Evolutionary conservation across 2,113 vertebrate genomes (phyloP), one percentile per base, ranked within the genome.

Genomic region (Felis catus): DNA sequence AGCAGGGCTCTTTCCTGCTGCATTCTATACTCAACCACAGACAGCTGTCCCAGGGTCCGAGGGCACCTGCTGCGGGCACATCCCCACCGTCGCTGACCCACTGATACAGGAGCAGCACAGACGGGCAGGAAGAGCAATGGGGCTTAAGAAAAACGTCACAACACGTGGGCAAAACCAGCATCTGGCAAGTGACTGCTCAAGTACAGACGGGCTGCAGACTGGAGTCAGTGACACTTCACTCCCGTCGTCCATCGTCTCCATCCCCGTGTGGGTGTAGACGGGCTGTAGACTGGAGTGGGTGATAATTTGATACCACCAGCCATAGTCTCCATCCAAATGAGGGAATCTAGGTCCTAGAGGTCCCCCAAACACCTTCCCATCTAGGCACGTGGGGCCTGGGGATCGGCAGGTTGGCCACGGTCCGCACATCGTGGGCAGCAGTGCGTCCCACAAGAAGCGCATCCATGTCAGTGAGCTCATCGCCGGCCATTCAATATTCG

Each of bases 151-250:
- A 86, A 80, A 33, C 1, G 3, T 36, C 36, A 48, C 18, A 31
- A 25, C 15, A 36, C 0, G 8, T 5, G 12, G 39, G 51, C 19
- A 33, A 83, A 51, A 45, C 21, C 74, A 36, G 2, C 39, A 14
- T 53, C 61, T 33, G 63, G 15, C 29, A n/a, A 15, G 31, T 39
- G 9, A 39, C 2, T 65, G 13, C 3, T 13, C 71, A 76, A 14
- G 36, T 3, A 0, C 8, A 27, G 16, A 15, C 0, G 23, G 2
- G 16, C 23, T 0, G 7, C 2, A 5, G 73, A 14, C 25, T 19
- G 18, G 16, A 55, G 18, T 55, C 16, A 18, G 55, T 55, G 55
- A 55, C 19, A 21, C 55, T 55, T 19, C 55, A 55, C 55, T 55
- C 18, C 55, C 18, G 4, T 19, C 18, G 18, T 18, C 55, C 55